These are phyloP conservation scores for Liposcelis brunnea DNA, from an alignment of 2,888 invertebrate species.

Conservation along the genomic window DNA sequence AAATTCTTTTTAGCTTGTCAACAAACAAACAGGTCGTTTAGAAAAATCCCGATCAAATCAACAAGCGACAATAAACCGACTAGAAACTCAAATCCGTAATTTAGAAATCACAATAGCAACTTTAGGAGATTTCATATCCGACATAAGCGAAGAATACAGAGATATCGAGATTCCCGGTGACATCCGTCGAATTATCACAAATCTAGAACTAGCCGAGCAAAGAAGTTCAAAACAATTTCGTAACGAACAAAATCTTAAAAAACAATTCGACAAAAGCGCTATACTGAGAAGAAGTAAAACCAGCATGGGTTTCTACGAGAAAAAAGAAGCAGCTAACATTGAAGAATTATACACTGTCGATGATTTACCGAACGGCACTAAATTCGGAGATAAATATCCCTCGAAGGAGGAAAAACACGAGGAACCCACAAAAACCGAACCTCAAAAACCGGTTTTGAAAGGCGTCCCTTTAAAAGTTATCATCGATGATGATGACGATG, in stretches of 20 bases:
- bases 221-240: constrained; percentile 15
- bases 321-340: neutral
- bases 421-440: constrained; percentile 19
- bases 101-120: constrained; percentile 56
- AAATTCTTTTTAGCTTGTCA: constrained; percentile 25
- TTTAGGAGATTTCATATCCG: constrained; percentile 53
- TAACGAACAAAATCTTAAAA: neutral
- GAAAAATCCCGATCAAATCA: constrained; percentile 45
- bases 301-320: constrained; percentile 6
- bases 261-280: constrained; percentile 2
- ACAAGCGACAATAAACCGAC: constrained; percentile 39
- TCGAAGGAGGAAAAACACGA: neutral
- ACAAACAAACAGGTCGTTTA: constrained; percentile 41
- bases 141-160: constrained; percentile 42
- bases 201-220: constrained; percentile 21
- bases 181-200: constrained; percentile 25
- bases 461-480: constrained; percentile 9
- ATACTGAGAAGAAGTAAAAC: constrained; percentile 3
- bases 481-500: constrained; percentile 24
- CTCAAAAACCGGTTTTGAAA: constrained; percentile 20
- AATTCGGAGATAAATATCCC: constrained; percentile 13
- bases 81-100: constrained; percentile 54
- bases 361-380: constrained; percentile 4
- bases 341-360: neutral
- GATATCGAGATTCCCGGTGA: constrained; percentile 33